Conservation (phyloP, 2,888 invertebrate genomes). For the Cordilura impudica region DNA sequence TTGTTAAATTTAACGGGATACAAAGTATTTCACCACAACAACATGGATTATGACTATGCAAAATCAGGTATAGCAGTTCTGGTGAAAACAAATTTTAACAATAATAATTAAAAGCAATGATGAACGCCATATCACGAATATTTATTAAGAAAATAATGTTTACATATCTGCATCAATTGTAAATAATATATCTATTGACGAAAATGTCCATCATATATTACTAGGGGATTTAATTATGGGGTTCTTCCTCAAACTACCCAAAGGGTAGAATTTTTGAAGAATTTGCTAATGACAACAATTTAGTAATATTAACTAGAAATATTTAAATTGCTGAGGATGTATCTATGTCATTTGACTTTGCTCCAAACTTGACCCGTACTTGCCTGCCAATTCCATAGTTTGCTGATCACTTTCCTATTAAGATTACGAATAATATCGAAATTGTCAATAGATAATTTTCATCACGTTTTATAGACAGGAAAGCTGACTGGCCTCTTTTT, state of each 20-base stretch:
- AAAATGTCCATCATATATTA: no score
- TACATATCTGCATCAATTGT: background rate
- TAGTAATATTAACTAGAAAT: background rate
- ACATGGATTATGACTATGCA: background rate
- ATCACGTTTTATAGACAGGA: no score
- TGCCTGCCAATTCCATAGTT: background rate
- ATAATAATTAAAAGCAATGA: background rate
- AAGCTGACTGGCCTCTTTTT: no score
- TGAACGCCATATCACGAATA: background rate
- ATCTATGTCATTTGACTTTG: background rate
- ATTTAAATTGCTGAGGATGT: slow-evolving; percentile 7
- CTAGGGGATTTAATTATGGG: no score
- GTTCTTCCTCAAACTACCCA: no score
- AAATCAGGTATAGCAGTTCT: background rate
- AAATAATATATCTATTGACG: background rate
- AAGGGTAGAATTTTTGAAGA: no score
- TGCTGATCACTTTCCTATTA: background rate
- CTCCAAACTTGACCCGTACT: background rate
- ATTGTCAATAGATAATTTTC: no score
- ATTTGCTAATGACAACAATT: background rate
- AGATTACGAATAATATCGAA: no score
- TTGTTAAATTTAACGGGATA: no score
- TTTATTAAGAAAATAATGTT: background rate
- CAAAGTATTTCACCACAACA: background rate
- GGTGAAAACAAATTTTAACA: background rate